phyloP scores from a whole-genome alignment of 2,888 invertebrate species.

The Pristionchus japonicus region DNA sequence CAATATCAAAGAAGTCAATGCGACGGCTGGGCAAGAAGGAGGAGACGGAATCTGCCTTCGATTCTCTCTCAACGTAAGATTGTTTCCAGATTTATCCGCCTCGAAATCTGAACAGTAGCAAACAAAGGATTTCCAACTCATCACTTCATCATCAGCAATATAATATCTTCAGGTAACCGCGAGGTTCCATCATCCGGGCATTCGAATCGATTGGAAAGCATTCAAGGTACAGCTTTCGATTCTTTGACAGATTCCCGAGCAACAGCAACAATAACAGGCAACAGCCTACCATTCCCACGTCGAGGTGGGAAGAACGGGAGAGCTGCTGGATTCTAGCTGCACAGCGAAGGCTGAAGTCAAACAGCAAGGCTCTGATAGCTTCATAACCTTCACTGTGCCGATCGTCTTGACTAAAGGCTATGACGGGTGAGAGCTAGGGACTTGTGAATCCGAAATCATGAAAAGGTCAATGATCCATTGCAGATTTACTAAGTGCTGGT shows the following conservation, averaged over 20 bases:
- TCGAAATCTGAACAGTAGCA: too few species aligned
- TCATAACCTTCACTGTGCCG: background rate
- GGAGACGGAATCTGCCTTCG: background rate
- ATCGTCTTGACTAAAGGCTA: background rate
- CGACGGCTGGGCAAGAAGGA: background rate
- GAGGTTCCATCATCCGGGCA: background rate
- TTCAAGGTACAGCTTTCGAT: background rate
- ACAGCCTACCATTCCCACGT: background rate
- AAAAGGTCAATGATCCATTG: too few species aligned
- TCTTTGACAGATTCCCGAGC: too few species aligned
- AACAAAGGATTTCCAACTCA: too few species aligned
- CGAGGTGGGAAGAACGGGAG: background rate
- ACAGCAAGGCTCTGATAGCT: background rate
- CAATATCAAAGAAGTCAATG: background rate
- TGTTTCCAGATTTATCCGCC: too few species aligned
- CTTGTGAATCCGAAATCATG: too few species aligned
- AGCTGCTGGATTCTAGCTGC: background rate
- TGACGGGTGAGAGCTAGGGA: background rate
- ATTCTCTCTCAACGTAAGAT: background rate
- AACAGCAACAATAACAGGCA: background rate
- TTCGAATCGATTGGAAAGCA: background rate
- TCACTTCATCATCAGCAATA: too few species aligned
- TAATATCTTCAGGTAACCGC: background rate
- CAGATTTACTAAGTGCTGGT: too few species aligned
- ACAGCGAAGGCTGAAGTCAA: background rate